phyloP scores from a whole-genome alignment of 2,797 vertebrate genomes.

The Acanthopagrus latus region DNA sequence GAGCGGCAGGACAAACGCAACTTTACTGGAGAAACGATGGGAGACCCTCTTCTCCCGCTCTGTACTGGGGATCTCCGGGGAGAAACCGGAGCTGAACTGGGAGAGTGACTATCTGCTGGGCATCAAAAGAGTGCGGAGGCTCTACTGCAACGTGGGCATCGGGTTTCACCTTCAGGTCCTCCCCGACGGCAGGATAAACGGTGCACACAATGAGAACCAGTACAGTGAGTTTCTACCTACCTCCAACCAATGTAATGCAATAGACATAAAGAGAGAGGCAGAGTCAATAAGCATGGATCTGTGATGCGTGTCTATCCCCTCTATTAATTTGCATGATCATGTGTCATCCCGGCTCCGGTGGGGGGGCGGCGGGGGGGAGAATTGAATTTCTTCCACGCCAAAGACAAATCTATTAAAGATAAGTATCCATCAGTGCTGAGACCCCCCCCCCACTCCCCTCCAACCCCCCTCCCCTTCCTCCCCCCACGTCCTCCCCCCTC shows the following conservation, averaged over 20 bases:
- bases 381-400: slow-evolving; percentile 74
- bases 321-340: slow-evolving; percentile 77
- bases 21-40: slow-evolving; percentile 91
- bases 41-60: slow-evolving; percentile 93
- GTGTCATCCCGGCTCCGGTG: slow-evolving; percentile 73
- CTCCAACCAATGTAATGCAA: slow-evolving; percentile 82
- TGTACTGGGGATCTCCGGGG: slow-evolving; percentile 90
- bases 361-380: slow-evolving; percentile 47
- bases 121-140: slow-evolving; percentile 95
- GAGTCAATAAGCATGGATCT: slow-evolving; percentile 76
- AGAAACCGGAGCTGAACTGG: slow-evolving; percentile 92
- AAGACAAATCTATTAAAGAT: slow-evolving; percentile 82
- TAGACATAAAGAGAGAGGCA: slow-evolving; percentile 71
- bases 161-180: slow-evolving; percentile 98
- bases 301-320: slow-evolving; percentile 64
- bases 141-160: slow-evolving; percentile 99
- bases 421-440: slow-evolving; percentile 77
- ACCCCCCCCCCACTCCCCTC: slow-evolving; percentile 48
- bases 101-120: slow-evolving; percentile 97
- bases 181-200: slow-evolving; percentile 93
- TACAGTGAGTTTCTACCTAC: slow-evolving; percentile 95
- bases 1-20: slow-evolving; percentile 87
- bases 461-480: slow-evolving; percentile 8
- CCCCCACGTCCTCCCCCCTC: neutral
- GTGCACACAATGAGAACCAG: slow-evolving; percentile 94